phyloP scores from a whole-genome alignment of 2,888 invertebrate genomes.

The Aquatica leii region DNA sequence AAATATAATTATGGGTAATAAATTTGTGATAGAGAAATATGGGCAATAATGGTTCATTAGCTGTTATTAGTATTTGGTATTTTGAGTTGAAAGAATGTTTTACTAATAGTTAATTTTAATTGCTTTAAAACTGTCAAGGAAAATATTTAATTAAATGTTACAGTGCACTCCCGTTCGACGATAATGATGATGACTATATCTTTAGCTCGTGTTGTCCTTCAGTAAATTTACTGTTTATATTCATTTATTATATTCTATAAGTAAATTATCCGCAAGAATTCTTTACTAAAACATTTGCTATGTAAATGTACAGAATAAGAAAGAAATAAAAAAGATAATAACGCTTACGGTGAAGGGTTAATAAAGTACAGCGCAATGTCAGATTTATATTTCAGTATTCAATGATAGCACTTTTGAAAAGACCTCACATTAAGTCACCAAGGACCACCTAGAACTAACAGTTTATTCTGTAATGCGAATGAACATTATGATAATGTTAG shows the following conservation, averaged over 20 bases:
- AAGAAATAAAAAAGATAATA: slow-evolving; percentile 14
- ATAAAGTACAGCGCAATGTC: slow-evolving; percentile 14
- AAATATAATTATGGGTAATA: slow-evolving; percentile 11
- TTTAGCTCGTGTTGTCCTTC: slow-evolving; percentile 21
- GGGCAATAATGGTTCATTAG: slow-evolving; percentile 28
- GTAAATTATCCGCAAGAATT: background rate
- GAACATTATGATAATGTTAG: slow-evolving; percentile 39
- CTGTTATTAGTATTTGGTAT: slow-evolving; percentile 16
- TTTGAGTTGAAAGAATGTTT: background rate
- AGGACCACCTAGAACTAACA: slow-evolving; percentile 39
- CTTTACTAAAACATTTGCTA: slow-evolving; percentile 1
- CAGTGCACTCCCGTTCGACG: slow-evolving; percentile 15
- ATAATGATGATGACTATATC: slow-evolving; percentile 32
- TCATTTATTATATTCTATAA: slow-evolving; percentile 9
- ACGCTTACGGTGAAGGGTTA: background rate
- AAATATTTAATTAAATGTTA: slow-evolving; percentile 24
- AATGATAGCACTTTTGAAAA: slow-evolving; percentile 36
- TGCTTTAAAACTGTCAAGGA: slow-evolving; percentile 16
- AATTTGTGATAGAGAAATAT: slow-evolving; percentile 14
- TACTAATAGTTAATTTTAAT: slow-evolving; percentile 19
- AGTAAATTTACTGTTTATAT: background rate
- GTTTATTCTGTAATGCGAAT: slow-evolving; percentile 38
- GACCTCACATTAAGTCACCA: slow-evolving; percentile 39
- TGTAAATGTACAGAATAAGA: background rate
- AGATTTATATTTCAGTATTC: slow-evolving; percentile 29